phyloP scores from a whole-genome alignment of 2,888 invertebrate species.

The Venustoraphidia nigricollis region DNA sequence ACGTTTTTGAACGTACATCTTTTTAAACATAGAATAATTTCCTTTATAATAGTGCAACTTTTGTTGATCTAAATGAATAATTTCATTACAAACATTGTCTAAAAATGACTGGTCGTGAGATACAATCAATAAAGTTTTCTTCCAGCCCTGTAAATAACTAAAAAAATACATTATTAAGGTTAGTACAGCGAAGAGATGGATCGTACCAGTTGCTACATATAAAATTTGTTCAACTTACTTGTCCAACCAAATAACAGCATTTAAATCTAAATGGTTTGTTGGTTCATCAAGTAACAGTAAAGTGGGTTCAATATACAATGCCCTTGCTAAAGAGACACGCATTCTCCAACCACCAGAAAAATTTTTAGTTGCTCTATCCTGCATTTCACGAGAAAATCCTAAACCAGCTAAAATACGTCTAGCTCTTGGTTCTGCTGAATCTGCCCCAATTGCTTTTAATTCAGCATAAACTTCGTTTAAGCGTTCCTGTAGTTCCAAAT shows the following conservation, averaged over 20 bases:
- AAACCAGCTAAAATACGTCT: slow-evolving; percentile 93
- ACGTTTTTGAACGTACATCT: slow-evolving; percentile 93
- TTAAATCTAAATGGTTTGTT: slow-evolving; percentile 97
- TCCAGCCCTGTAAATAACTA: slow-evolving; percentile 94
- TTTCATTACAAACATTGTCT: slow-evolving; percentile 98
- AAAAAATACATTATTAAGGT: slow-evolving; percentile 15
- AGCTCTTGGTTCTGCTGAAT: slow-evolving; percentile 94
- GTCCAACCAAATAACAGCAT: slow-evolving; percentile 99
- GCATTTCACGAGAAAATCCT: slow-evolving; percentile 82
- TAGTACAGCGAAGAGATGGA: neutral
- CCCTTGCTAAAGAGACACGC: slow-evolving; percentile 94
- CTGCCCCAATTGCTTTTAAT: slow-evolving; percentile 89
- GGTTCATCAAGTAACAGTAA: slow-evolving; percentile 96
- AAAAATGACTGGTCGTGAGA: slow-evolving; percentile 99
- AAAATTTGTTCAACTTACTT: slow-evolving; percentile 49
- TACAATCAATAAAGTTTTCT: slow-evolving; percentile 93
- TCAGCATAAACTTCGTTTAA: slow-evolving; percentile 90
- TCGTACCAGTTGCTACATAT: neutral
- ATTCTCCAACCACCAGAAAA: slow-evolving; percentile 97
- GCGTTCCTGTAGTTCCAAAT: slow-evolving; percentile 55
- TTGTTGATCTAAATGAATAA: slow-evolving; percentile 90
- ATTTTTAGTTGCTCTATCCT: slow-evolving; percentile 77
- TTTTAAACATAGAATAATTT: slow-evolving; percentile 96
- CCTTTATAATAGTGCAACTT: slow-evolving; percentile 96
- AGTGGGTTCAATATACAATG: slow-evolving; percentile 93